Conservation (phyloP, 2,113 vertebrate species). For the Pteropus alecto region DNA sequence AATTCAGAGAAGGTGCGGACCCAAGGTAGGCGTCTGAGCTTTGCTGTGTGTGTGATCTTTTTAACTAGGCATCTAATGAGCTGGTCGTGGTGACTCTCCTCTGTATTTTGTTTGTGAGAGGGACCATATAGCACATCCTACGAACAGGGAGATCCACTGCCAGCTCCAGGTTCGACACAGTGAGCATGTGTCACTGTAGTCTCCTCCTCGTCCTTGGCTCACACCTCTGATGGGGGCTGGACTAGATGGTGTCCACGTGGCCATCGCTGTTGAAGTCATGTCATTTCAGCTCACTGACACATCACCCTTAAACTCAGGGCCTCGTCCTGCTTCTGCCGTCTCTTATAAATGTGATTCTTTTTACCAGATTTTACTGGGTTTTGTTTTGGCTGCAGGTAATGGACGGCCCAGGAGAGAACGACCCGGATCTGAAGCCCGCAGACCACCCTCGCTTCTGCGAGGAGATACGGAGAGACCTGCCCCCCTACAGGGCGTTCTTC, state of each 20-base stretch:
- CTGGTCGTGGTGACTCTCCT: no score
- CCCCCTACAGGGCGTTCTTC: conserved; percentile 87
- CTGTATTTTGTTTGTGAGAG: no score
- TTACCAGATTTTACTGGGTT: not conserved
- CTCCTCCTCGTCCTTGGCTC: not conserved
- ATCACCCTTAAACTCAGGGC: not conserved
- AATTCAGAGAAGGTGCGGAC: not conserved
- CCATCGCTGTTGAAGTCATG: not conserved
- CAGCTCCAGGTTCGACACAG: not conserved
- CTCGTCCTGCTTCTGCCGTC: not conserved
- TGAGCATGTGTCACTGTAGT: no score
- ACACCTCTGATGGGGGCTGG: not conserved
- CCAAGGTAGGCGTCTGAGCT: not conserved
- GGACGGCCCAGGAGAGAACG: conserved; percentile 93
- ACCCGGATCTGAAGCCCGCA: conserved; percentile 87
- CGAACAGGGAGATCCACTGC: no score
- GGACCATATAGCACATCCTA: no score
- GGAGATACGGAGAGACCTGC: conserved; percentile 88
- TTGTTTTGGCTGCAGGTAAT: conserved; percentile 87
- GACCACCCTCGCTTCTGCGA: conserved; percentile 94
- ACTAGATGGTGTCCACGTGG: not conserved
- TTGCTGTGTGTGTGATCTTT: not conserved
- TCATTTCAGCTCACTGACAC: not conserved
- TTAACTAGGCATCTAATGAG: no score
- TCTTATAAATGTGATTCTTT: not conserved